Conservation (phyloP, 2,113 vertebrate species). For the Poecilia latipinna region DNA sequence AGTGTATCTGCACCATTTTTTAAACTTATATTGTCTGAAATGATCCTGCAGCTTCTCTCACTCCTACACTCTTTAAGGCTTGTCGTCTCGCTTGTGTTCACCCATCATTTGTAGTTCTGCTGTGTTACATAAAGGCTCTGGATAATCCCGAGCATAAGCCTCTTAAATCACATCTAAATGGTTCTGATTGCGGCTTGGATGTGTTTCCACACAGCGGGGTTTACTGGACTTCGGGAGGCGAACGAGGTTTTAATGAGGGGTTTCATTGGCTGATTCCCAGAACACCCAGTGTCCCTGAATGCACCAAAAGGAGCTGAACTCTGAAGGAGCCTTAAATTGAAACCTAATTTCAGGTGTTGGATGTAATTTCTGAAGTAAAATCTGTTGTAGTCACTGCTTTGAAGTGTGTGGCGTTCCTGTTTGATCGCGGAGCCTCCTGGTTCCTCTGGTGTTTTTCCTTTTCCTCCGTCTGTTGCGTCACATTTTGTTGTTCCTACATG, state of each 20-base stretch:
- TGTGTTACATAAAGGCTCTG: conserved; percentile 18
- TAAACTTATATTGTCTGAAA: neutral
- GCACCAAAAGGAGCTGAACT: conserved; percentile 2
- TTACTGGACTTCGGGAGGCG: conserved; percentile 14
- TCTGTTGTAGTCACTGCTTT: neutral
- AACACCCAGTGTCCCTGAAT: conserved; percentile 10
- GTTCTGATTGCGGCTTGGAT: conserved; percentile 14
- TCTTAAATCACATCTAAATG: conserved; percentile 28
- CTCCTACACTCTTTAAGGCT: neutral
- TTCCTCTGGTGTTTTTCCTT: neutral
- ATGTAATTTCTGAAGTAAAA: neutral
- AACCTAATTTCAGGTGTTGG: neutral
- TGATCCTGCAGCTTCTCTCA: neutral
- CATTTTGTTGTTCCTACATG: neutral
- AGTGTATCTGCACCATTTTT: neutral
- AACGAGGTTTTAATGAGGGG: conserved; percentile 31
- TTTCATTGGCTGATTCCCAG: conserved; percentile 21
- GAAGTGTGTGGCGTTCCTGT: neutral
- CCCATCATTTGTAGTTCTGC: neutral
- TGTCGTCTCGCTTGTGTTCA: neutral
- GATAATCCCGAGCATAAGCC: conserved; percentile 29
- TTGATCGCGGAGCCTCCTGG: neutral
- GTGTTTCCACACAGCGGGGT: conserved; percentile 24
- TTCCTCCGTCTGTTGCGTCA: neutral
- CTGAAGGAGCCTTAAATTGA: neutral